Evolutionary conservation across 2,888 invertebrate species (phyloP).

Genomic region (Cheilosia urbana): DNA sequence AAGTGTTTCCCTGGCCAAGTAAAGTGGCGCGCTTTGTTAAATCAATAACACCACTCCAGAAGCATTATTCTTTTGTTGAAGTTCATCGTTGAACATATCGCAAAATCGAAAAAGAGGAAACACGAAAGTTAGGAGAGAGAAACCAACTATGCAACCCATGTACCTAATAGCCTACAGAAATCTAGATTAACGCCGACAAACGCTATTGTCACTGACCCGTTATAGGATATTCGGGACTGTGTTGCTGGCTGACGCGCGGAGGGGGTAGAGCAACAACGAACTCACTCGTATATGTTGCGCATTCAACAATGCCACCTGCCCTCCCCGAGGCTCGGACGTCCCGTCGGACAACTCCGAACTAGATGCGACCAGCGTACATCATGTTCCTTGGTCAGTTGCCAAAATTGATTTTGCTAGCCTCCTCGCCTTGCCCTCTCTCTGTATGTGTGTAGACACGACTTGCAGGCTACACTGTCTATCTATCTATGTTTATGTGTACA

Average conservation of each 20-base stretch:
- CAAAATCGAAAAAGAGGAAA: slow-evolving; percentile 11
- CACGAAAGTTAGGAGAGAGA: not conserved
- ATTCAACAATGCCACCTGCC: slow-evolving; percentile 65
- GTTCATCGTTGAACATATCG: slow-evolving; percentile 21
- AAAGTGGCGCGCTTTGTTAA: slow-evolving; percentile 62
- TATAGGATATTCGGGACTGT: slow-evolving; percentile 63
- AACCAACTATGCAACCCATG: slow-evolving; percentile 14
- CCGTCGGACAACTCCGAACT: slow-evolving; percentile 11
- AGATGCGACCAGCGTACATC: slow-evolving; percentile 51
- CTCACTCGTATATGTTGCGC: slow-evolving; percentile 56
- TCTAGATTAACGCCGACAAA: slow-evolving; percentile 73
- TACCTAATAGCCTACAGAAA: slow-evolving; percentile 68
- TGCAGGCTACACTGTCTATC: slow-evolving; percentile 35
- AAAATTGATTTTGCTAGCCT: slow-evolving; percentile 77
- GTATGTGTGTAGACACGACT: slow-evolving; percentile 26
- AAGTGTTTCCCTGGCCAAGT: slow-evolving; percentile 1
- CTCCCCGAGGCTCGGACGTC: slow-evolving; percentile 1
- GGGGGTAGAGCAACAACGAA: slow-evolving; percentile 48
- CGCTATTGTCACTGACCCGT: slow-evolving; percentile 72
- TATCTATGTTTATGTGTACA: not conserved
- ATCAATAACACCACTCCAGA: slow-evolving; percentile 64
- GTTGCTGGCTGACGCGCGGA: slow-evolving; percentile 35
- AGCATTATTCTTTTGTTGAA: slow-evolving; percentile 34
- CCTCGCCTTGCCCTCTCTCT: slow-evolving; percentile 33
- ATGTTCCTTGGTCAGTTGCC: slow-evolving; percentile 78